Evolutionary conservation across 53 echinoderm and acorn worm species (phyloP).

Genomic region (Paracentrotus lividus): DNA sequence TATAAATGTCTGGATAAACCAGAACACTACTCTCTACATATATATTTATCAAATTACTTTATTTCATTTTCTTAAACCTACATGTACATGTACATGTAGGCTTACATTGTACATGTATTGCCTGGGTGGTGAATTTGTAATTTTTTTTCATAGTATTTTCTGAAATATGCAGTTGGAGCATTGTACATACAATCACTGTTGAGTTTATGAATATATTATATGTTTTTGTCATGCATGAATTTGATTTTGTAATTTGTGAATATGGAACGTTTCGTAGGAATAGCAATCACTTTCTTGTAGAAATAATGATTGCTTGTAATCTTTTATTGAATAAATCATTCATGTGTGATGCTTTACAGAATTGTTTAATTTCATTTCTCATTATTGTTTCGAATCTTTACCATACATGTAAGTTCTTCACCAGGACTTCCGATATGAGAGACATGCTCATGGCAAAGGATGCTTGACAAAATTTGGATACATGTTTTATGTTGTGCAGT

Average conservation of each 20-base stretch:
- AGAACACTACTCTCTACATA: neutral
- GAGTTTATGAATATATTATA: neutral
- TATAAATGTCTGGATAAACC: neutral
- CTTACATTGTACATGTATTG: too few relatives aligned
- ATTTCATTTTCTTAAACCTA: neutral
- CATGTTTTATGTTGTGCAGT: too few relatives aligned
- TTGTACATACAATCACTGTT: slow-evolving; percentile 5
- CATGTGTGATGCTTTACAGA: slow-evolving; percentile 17
- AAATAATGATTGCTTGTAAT: neutral
- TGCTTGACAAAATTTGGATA: too few relatives aligned
- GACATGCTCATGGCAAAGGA: too few relatives aligned
- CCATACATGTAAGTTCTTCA: too few relatives aligned
- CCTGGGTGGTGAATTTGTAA: neutral
- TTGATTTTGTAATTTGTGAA: neutral
- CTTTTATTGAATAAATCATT: neutral
- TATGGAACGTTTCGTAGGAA: neutral
- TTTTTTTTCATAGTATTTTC: neutral
- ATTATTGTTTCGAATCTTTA: neutral
- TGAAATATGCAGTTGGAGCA: slow-evolving; percentile 22
- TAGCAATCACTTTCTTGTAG: neutral
- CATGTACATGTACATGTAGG: too few relatives aligned
- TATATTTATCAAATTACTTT: neutral
- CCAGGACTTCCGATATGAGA: too few relatives aligned
- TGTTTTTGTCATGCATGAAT: neutral
- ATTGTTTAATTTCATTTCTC: neutral